Evolutionary conservation across 2,113 vertebrate species (phyloP), one percentile per base, ranked within the genome.

Genomic region (Archocentrus centrarchus): DNA sequence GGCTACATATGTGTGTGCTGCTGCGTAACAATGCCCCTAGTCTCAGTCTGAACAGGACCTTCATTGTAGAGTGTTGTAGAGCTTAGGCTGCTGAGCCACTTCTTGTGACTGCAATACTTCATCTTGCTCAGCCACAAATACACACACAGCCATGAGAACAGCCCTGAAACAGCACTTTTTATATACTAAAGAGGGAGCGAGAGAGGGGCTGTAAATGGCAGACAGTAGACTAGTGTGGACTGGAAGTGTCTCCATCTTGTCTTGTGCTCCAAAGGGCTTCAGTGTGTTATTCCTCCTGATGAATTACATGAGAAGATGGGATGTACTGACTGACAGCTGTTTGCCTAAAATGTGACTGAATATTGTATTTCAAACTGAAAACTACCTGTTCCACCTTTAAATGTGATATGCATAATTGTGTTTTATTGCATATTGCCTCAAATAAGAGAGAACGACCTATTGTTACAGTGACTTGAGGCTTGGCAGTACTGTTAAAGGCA

Each of bases 71-170:
- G 83, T 64, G 84, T 57, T 84, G 90, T 83, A 80, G 92, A 87
- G 93, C 93, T 94, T 91, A 94, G 88, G 79, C 92, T 89, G 92
- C 90, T 93, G 93, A 93, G 93, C 93, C 86, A 89, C 92, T 94
- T 93, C 93, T 92, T 95, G 92, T 94, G 94, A 95, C 94, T 95
- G 90, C 92, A 84, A 76, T 90, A 92, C 93, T 94, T 93, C 92
- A 94, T 94, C 83, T 90, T 68, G 20, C 84, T 77, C 89, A 68
- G 75, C 81, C 91, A 84, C 85, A 90, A 82, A 88, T 78, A 77
- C 88, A 86, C 57, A 86, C 57, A 61, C 76, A 83, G 39, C 64
- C 79, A 86, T 50, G 58, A 81, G 83, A 88, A 88, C 86, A 77
- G 85, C 66, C 47, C 35, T 85, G 91, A 88, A 93, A 93, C 86